Percentiles rank a stretch among this genome's conserved stretches.
These are phyloP conservation scores for Anastatus disparis DNA, from an alignment of 1,140 invertebrate genomes.

Conservation along the genomic window DNA sequence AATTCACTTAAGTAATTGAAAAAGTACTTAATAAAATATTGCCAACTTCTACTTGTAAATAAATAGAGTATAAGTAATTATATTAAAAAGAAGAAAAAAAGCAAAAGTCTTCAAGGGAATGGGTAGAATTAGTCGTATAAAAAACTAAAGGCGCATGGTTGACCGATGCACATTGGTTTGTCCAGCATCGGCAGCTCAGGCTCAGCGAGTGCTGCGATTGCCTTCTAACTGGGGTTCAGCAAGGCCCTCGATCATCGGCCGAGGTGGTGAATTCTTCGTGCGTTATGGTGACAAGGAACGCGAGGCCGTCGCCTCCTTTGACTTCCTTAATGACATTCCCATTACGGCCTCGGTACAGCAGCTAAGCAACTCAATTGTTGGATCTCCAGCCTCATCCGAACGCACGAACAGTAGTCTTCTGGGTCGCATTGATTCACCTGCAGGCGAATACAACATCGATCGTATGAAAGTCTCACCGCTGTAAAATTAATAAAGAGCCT, in stretches of 20 bases:
- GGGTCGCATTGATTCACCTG: conserved; percentile 38
- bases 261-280: conserved; percentile 77
- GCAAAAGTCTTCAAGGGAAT: too few species aligned
- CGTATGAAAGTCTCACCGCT: conserved; percentile 52
- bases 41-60: background rate
- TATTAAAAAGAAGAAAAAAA: background rate
- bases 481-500: conserved; percentile 27
- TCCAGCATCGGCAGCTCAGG: conserved; percentile 70
- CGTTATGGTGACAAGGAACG: conserved; percentile 81
- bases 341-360: conserved; percentile 61
- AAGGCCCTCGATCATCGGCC: conserved; percentile 76
- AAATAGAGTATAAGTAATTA: background rate
- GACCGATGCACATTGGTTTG: conserved; percentile 61
- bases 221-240: conserved; percentile 64
- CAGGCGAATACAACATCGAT: conserved; percentile 42
- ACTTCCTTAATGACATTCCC: conserved; percentile 78
- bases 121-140: background rate
- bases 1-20: too few species aligned
- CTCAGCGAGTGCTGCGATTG: conserved; percentile 69
- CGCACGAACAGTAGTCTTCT: conserved; percentile 14
- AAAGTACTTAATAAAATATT: too few species aligned
- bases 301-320: conserved; percentile 81
- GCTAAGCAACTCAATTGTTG: conserved; percentile 42
- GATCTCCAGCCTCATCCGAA: conserved; percentile 31
- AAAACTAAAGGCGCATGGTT: conserved; percentile 47